phyloP scores from a whole-genome alignment of 1,140 invertebrate species.

The Drosophila lacertosa region DNA sequence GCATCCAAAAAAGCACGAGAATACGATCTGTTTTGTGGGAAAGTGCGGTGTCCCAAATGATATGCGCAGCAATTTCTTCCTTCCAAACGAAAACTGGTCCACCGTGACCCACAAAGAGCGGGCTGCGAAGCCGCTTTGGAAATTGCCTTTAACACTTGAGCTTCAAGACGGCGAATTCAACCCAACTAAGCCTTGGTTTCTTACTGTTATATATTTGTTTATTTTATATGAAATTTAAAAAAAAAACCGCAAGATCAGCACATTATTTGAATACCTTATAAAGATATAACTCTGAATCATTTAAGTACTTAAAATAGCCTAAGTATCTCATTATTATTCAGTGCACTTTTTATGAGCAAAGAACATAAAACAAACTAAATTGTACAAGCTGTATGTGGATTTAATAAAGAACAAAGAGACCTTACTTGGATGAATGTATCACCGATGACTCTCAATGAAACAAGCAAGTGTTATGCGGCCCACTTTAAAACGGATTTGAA shows the following conservation, averaged over 20 bases:
- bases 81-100: conserved; percentile 68
- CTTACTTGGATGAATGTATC: background rate
- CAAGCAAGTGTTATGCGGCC: background rate
- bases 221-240: background rate
- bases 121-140: conserved; percentile 24
- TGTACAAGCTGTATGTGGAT: background rate
- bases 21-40: conserved; percentile 4
- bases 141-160: conserved; percentile 42
- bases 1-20: background rate
- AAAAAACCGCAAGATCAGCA: background rate
- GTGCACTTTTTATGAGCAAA: background rate
- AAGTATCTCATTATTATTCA: background rate
- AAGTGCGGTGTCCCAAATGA: conserved; percentile 49
- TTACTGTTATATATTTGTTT: background rate
- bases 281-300: too few species aligned
- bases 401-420: background rate
- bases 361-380: background rate
- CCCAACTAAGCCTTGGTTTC: background rate
- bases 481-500: background rate
- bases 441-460: background rate
- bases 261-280: too few species aligned
- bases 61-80: conserved; percentile 75
- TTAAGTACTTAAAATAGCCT: too few species aligned
- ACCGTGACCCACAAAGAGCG: conserved; percentile 68
- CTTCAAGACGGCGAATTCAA: background rate